A percentile compares a stretch with the other conserved stretches of the same genome.
These are phyloP conservation scores for Spinus olivaceus DNA, from an alignment of 2,797 vertebrate genomes.

Conservation along the genomic window DNA sequence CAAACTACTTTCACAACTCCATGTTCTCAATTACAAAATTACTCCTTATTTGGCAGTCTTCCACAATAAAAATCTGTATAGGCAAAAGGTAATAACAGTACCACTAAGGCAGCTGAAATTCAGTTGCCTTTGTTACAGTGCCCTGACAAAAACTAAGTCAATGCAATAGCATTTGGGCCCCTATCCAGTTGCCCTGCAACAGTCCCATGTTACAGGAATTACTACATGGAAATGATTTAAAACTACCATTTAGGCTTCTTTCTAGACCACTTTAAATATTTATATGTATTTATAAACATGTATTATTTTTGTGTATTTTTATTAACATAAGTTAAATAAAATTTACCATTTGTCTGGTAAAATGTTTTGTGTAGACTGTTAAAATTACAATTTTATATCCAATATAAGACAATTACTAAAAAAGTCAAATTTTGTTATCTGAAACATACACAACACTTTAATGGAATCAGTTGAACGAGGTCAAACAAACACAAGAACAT, in stretches of 20 bases:
- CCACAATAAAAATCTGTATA: background rate
- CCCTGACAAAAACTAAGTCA: background rate
- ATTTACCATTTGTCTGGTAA: background rate
- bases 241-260: background rate
- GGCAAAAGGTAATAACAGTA: conserved; percentile 12
- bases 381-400: background rate
- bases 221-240: background rate
- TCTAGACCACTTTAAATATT: background rate
- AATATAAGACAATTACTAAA: background rate
- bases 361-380: background rate
- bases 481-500: background rate
- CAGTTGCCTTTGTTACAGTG: conserved; percentile 22
- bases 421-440: background rate
- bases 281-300: background rate
- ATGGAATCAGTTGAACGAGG: background rate
- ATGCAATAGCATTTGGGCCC: background rate
- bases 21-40: background rate
- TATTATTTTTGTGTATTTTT: background rate
- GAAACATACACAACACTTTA: background rate
- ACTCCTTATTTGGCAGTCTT: background rate
- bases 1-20: background rate
- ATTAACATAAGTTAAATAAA: background rate
- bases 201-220: background rate
- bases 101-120: background rate
- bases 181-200: background rate